Evolutionary conservation across 2,113 vertebrate genomes (phyloP), one percentile per base, ranked within the genome.

Genomic region (Amblyopsis rosae): DNA sequence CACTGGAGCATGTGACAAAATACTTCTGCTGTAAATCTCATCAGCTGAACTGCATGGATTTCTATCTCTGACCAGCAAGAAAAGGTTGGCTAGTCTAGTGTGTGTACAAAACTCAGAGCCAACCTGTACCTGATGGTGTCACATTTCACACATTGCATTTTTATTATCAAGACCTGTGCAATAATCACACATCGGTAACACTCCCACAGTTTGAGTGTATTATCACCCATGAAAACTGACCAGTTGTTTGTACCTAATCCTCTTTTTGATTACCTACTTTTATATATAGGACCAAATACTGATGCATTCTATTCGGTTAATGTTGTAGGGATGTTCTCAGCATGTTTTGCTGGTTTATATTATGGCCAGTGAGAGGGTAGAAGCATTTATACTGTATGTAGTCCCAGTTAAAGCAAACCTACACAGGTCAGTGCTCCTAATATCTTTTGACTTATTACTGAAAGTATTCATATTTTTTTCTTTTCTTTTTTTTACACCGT

Each of bases 101-200:
- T n/a, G 12, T 33, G 53, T 58, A 62, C 75, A 12, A 35, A 67
- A 51, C n/a, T 67, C 53, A 5, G 62, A 48, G 58, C 54, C 16
- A 15, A 60, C 69, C 74, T 67, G 62, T 77, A 59, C 78, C 70
- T 62, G 75, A 61, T 53, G 55, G 46, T 74, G 53, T 81, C 72
- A 16, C 70, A 61, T 67, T 69, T 58, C 66, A 72, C 68, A 54
- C 77, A 62, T 57, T 77, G 58, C 77, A 70, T 76, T 82, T 81
- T 75, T 70, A 83, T 62, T 64, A 60, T 72, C 67, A 75, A 26
- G 11, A 75, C 71, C 74, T 73, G 83, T 88, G 71, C 65, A 81
- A 69, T 78, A 77, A 81, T 82, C 73, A 76, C 80, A 86, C 81
- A 79, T 79, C 76, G 70, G 54, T 73, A 80, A 78, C 70, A 79